phyloP scores from a whole-genome alignment of 2,888 invertebrate species.

The Ceriagrion tenellum region DNA sequence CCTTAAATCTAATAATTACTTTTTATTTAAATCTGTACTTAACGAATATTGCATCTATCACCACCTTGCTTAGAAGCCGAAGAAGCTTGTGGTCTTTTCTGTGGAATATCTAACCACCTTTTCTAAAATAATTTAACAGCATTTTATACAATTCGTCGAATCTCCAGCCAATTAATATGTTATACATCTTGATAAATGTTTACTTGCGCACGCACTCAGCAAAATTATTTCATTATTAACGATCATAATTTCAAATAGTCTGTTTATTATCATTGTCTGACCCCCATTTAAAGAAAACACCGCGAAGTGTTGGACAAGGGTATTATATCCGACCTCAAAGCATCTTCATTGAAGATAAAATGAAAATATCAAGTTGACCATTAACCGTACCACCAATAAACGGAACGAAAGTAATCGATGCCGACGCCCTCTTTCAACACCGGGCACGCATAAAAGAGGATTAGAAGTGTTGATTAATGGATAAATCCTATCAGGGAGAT shows the following conservation, averaged over 20 bases:
- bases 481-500: conserved; percentile 32
- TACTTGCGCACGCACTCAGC: neutral
- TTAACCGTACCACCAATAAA: neutral
- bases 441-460: neutral
- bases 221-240: neutral
- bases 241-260: too few relatives aligned
- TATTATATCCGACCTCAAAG: neutral
- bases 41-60: too few relatives aligned
- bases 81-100: too few relatives aligned
- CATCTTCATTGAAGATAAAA: neutral
- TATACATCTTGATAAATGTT: too few relatives aligned
- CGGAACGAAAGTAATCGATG: conserved; percentile 1
- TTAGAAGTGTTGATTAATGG: conserved; percentile 32
- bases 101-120: too few relatives aligned
- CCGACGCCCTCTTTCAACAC: neutral
- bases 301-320: neutral
- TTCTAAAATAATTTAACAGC: too few relatives aligned
- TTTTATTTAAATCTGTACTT: too few relatives aligned
- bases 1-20: too few relatives aligned
- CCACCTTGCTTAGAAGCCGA: too few relatives aligned
- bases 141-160: too few relatives aligned
- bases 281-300: neutral
- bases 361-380: conserved; percentile 20
- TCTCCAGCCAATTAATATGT: neutral
- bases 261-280: neutral